These are phyloP conservation scores for Desoria tigrina DNA, from an alignment of 2,888 invertebrate genomes.

Conservation along the genomic window DNA sequence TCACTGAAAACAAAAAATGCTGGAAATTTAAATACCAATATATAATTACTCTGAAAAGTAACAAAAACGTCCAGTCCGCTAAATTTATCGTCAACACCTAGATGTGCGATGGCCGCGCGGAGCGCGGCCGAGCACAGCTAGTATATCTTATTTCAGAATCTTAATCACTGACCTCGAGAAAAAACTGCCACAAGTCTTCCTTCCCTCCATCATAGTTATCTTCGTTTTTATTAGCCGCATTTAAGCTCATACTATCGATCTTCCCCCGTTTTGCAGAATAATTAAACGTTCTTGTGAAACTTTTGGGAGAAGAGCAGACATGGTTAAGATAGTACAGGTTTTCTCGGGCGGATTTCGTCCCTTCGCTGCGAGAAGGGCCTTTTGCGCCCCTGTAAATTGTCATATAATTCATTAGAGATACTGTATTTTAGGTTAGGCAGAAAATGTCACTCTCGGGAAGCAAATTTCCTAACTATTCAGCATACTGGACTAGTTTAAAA, in stretches of 20 bases:
- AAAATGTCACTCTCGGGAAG: too few species aligned
- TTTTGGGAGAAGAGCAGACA: constrained; percentile 39
- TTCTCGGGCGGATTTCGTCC: constrained; percentile 14
- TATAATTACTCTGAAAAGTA: not conserved
- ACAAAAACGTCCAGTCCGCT: too few species aligned
- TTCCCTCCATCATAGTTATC: constrained; percentile 32
- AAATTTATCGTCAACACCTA: too few species aligned
- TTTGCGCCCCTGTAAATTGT: constrained; percentile 25
- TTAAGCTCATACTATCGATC: constrained; percentile 23
- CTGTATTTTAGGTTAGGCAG: too few species aligned
- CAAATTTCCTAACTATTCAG: too few species aligned
- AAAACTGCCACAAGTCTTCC: constrained; percentile 33
- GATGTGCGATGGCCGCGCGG: too few species aligned
- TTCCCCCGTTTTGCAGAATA: constrained; percentile 28
- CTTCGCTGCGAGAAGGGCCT: constrained; percentile 9
- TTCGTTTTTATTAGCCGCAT: constrained; percentile 18
- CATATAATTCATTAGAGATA: too few species aligned
- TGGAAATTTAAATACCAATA: not conserved
- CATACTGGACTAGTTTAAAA: too few species aligned
- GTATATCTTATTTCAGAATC: not conserved
- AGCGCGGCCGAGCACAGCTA: too few species aligned
- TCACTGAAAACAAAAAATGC: too few species aligned
- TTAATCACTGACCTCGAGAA: constrained; percentile 9
- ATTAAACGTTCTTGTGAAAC: constrained; percentile 42
- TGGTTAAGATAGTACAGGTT: constrained; percentile 41